A percentile compares a stretch with the other conserved stretches of the same genome.
phyloP scores from a whole-genome alignment of 2,888 invertebrate genomes.

The Pyrrhosoma nymphula region DNA sequence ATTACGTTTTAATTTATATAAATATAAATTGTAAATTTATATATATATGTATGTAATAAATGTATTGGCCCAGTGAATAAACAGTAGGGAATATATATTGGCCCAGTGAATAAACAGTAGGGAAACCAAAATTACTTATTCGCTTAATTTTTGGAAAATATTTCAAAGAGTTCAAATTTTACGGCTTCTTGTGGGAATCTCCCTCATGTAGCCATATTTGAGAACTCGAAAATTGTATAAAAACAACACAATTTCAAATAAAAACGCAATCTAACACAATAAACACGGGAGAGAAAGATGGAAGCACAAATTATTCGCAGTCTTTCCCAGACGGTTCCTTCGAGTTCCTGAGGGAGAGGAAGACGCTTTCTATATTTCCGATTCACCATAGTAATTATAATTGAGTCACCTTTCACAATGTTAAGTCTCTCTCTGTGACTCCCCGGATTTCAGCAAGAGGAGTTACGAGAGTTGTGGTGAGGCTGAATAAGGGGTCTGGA shows the following conservation, averaged over 20 bases:
- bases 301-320: neutral
- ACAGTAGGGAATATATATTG: too few species aligned
- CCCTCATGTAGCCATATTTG: too few species aligned
- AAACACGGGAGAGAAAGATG: neutral
- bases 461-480: neutral
- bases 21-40: too few species aligned
- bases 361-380: neutral
- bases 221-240: too few species aligned
- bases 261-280: neutral
- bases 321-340: neutral
- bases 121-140: too few species aligned
- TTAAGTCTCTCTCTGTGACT: neutral
- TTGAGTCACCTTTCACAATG: neutral
- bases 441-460: neutral
- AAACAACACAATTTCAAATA: neutral
- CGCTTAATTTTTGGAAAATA: too few species aligned
- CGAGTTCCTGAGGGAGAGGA: neutral
- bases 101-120: too few species aligned
- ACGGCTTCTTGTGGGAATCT: too few species aligned
- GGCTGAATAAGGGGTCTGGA: neutral
- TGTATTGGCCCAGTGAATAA: too few species aligned
- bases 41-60: too few species aligned
- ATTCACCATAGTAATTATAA: neutral
- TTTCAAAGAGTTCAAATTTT: too few species aligned
- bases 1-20: too few species aligned